Base-by-base conservation (phyloP, 1,140 invertebrate genomes). In the Limonius californicus region DNA sequence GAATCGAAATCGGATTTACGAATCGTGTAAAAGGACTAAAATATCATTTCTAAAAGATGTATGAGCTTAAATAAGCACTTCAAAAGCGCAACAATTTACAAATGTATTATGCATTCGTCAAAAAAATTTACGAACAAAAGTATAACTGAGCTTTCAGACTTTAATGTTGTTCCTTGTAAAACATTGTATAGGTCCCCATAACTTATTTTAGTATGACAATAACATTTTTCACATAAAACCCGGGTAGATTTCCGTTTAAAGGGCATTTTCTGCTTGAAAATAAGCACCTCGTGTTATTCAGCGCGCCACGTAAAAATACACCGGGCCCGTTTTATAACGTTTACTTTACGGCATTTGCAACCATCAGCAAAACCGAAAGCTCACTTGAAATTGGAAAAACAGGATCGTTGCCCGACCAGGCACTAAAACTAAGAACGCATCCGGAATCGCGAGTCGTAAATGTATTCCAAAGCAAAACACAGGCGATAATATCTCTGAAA, bases 391-490 rank as follows among this genome's bases (percentile, higher is more conserved):
- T 50, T 50, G 45, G 45, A 50, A 50, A 50, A 50, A 21, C 45
- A 14, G 45, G 45, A 50, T 50, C 45, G 20, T 50, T 50, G 45
- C 16, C 45, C 45, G 14, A 50, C 45, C 45, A 19, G n/a, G 45
- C 20, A 50, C 45, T 50, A 50, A 50, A 50, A 50, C 16, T 50
- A 50, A 50, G 42, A 15, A 50, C 45, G 45, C 20, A 19, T 50
- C 45, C 45, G n/a, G 20, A 50, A 50, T 18, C 20, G 45, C 16
- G 2, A 19, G 45, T 21, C 45, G 45, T 50, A 50, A 50, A 50
- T 50, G 45, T 50, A 50, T 50, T 50, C 45, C 20, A 50, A 50
- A 50, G 45, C 45, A 50, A 50, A 50, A 50, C 45, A 50, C 6
- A 18, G 16, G 16, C 45, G 45, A 50, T 50, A 50, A 50, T 50